Conservation (phyloP, 2,113 vertebrate genomes). For the Piliocolobus tephrosceles region DNA sequence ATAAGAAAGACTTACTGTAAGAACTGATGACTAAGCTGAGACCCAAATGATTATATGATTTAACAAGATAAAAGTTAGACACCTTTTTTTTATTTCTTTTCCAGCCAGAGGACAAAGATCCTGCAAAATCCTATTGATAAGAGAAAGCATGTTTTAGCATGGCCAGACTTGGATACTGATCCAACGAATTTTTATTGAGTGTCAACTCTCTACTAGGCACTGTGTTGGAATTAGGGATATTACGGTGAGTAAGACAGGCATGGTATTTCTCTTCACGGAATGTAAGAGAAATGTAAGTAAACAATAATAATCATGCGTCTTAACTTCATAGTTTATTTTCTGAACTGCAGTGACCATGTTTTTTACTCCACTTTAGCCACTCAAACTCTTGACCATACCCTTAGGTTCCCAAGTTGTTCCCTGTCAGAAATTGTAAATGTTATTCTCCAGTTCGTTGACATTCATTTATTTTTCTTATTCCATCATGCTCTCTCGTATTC, state of each 20-base stretch:
- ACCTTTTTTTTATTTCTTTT: neutral
- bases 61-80: neutral
- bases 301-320: neutral
- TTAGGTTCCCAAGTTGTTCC: neutral
- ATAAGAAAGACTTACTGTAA: neutral
- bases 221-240: neutral
- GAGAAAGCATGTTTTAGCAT: neutral
- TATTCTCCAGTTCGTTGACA: neutral
- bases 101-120: neutral
- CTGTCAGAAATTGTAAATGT: neutral
- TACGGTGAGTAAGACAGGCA: neutral
- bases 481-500: neutral
- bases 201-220: neutral
- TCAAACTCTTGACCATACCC: neutral
- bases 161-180: neutral
- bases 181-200: neutral
- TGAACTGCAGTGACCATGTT: too few relatives aligned
- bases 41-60: neutral
- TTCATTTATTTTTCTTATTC: neutral
- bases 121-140: neutral
- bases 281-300: neutral
- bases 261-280: neutral
- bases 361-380: neutral
- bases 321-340: neutral
- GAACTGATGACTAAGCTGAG: neutral